A percentile compares a stretch with the other conserved stretches of the same genome.
Conservation (phyloP, 2,888 invertebrate genomes). For the Drosophila pseudotalamancana region DNA sequence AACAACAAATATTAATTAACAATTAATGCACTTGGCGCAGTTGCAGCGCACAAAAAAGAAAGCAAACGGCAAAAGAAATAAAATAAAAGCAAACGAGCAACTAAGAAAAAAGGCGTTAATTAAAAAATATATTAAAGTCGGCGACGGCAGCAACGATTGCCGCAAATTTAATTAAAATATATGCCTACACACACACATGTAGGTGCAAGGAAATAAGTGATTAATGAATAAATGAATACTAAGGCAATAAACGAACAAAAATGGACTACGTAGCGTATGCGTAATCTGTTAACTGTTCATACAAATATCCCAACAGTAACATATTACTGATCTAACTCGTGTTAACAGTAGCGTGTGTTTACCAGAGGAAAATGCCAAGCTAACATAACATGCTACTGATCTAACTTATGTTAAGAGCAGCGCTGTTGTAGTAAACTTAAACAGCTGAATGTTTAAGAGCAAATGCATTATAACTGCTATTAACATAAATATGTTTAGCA, state of each 20-base stretch:
- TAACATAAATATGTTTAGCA: too few relatives aligned
- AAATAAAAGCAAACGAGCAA: constrained; percentile 49
- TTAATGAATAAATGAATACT: not conserved
- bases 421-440: too few relatives aligned
- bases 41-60: constrained; percentile 23
- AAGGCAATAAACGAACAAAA: too few relatives aligned
- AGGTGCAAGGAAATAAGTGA: constrained; percentile 5
- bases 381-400: too few relatives aligned
- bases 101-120: constrained; percentile 71
- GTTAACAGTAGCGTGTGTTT: too few relatives aligned
- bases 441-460: too few relatives aligned
- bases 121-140: constrained; percentile 67
- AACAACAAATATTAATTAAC: constrained; percentile 67
- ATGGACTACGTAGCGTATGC: constrained; percentile 18
- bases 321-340: not conserved
- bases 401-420: too few relatives aligned
- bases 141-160: constrained; percentile 36
- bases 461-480: too few relatives aligned
- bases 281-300: not conserved
- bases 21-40: constrained; percentile 53
- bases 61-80: constrained; percentile 13
- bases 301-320: not conserved
- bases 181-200: not conserved
- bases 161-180: constrained; percentile 20
- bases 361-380: too few relatives aligned